Evolutionary conservation across 2,888 invertebrate species (phyloP), one percentile per base, ranked within the genome.

Genomic region (Lasioglossum marginatum): DNA sequence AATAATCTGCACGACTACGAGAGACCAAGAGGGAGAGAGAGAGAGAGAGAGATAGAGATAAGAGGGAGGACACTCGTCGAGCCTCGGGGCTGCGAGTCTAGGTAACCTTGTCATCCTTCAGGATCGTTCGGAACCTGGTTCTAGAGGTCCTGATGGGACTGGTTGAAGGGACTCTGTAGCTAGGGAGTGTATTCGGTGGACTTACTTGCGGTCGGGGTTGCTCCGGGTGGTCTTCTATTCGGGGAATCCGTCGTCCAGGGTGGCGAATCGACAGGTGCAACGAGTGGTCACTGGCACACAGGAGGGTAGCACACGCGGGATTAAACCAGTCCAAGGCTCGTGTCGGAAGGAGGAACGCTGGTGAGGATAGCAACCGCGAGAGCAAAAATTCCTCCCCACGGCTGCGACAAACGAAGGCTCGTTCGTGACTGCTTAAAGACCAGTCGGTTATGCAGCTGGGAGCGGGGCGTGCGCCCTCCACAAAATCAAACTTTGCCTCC

Each of bases 371-470:
- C 40, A 12, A 14, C 12, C 23, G 34, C n/a, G 74, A 27, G 6
- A 40, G 52, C 52, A 23, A 31, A 14, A 19, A 68, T 71, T 31
- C 37, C 73, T 60, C 45, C 68, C 70, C 68, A 74, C 87, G 77
- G 63, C 83, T 86, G 80, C 89, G 77, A 85, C 88, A 89, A 87
- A 88, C 90, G 92, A 89, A 86, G 90, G 90, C 89, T 92, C 90
- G 90, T 90, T 91, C 91, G 90, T 88, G 88, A 93, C 93, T 93
- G 92, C 88, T 91, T 83, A 87, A 88, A 92, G 88, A 82, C 86
- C 88, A 87, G 91, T 90, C 89, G 90, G 91, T 88, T 90, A 91
- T 89, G 88, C 83, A 87, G 88, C 89, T 89, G 87, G 91, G 86
- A 85, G 82, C 87, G 90, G 91, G 84, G 92, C 91, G 87, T 91